Percentiles rank a stretch among this genome's conserved stretches.
These are phyloP conservation scores for Scaptomyza caliginosa DNA, from an alignment of 2,888 invertebrate genomes.

Conservation along the genomic window DNA sequence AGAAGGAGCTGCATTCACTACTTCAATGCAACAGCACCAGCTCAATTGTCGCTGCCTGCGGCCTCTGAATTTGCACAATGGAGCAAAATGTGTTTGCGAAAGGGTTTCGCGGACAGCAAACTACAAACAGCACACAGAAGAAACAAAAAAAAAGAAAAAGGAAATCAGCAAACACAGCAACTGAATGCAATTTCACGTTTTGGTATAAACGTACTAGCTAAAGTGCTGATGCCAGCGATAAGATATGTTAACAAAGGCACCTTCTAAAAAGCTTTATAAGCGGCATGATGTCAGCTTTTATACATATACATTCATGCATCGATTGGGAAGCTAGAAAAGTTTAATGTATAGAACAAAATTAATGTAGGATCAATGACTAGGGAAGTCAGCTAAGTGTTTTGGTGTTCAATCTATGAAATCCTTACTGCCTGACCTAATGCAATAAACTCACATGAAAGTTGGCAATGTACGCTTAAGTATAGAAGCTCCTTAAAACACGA, in stretches of 20 bases:
- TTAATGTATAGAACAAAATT: background rate
- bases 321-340: background rate
- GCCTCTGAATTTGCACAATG: conserved; percentile 48
- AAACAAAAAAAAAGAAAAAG: background rate
- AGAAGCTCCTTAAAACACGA: background rate
- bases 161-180: conserved; percentile 15
- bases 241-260: conserved; percentile 29
- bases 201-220: conserved; percentile 33
- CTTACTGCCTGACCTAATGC: background rate
- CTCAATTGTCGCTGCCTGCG: conserved; percentile 27
- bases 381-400: background rate
- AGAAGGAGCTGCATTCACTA: conserved; percentile 59
- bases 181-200: conserved; percentile 54
- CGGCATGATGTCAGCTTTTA: conserved; percentile 17
- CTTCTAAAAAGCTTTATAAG: conserved; percentile 28
- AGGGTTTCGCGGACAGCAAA: conserved; percentile 31
- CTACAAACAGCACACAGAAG: background rate
- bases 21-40: conserved; percentile 27
- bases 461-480: too few relatives aligned
- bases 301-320: conserved; percentile 6
- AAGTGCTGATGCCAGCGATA: conserved; percentile 55
- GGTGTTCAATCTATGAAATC: background rate
- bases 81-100: conserved; percentile 35
- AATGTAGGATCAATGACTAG: conserved; percentile 6
- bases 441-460: background rate